Percentiles rank a stretch among this genome's conserved stretches.
Conservation (phyloP, 2,797 vertebrate species). For the Sphenopsis melanotis region DNA sequence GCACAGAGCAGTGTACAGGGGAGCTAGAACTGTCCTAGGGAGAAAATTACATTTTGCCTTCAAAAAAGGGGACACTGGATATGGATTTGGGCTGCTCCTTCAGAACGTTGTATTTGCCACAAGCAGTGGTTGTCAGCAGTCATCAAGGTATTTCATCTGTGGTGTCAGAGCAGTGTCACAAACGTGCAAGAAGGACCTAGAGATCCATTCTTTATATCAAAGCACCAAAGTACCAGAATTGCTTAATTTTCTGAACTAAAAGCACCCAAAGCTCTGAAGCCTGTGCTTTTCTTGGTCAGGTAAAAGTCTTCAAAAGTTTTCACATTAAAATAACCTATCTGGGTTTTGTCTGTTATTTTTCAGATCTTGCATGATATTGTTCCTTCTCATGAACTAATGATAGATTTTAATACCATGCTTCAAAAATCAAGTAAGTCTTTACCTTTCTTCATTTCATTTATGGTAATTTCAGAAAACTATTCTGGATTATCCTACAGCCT, state of each 20-base stretch:
- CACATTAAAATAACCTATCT: not conserved
- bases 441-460: not conserved
- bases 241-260: not conserved
- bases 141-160: not conserved
- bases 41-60: not conserved
- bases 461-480: not conserved
- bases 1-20: not conserved
- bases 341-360: not conserved
- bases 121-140: not conserved
- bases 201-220: not conserved
- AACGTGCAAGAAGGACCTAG: not conserved
- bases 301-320: not conserved
- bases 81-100: not conserved
- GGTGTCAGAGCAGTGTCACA: not conserved
- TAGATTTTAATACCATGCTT: slow-evolving; percentile 82
- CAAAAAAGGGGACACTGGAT: not conserved
- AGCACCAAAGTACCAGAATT: not conserved
- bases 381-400: slow-evolving; percentile 91
- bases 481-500: not conserved
- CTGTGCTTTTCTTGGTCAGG: not conserved
- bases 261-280: not conserved
- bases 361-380: slow-evolving; percentile 82
- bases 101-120: not conserved
- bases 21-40: not conserved
- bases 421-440: slow-evolving; percentile 74